Conservation (phyloP, 2,797 vertebrate species). For the Xiphophorus birchmanni region DNA sequence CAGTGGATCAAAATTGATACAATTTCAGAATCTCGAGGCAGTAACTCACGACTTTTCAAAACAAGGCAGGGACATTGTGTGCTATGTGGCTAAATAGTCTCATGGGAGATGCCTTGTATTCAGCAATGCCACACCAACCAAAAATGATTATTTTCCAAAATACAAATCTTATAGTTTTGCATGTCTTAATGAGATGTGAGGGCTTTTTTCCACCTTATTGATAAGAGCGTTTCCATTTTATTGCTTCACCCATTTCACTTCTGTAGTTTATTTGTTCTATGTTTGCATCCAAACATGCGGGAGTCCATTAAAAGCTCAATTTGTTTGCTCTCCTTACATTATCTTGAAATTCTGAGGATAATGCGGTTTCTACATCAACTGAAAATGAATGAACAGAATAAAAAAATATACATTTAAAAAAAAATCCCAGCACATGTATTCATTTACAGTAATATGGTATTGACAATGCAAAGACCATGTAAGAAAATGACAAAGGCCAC, state of each 20-base stretch:
- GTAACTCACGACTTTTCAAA: conserved; percentile 25
- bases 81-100: conserved; percentile 19
- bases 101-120: conserved; percentile 18
- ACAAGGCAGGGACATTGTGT: conserved; percentile 30
- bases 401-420: background rate
- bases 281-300: background rate
- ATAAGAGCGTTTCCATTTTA: background rate
- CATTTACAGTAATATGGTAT: background rate
- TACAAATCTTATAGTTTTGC: background rate
- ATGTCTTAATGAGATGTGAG: background rate
- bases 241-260: background rate
- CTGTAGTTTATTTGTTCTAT: background rate
- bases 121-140: conserved; percentile 23
- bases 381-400: background rate
- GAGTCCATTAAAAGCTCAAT: background rate
- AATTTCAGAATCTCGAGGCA: conserved; percentile 40
- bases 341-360: background rate
- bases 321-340: background rate
- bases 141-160: background rate
- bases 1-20: conserved; percentile 27
- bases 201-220: background rate
- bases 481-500: background rate
- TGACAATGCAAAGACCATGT: background rate
- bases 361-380: background rate
- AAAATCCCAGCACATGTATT: background rate